Evolutionary conservation across 2,797 vertebrate species (phyloP).

Genomic region (Ctenopoma multispine): DNA sequence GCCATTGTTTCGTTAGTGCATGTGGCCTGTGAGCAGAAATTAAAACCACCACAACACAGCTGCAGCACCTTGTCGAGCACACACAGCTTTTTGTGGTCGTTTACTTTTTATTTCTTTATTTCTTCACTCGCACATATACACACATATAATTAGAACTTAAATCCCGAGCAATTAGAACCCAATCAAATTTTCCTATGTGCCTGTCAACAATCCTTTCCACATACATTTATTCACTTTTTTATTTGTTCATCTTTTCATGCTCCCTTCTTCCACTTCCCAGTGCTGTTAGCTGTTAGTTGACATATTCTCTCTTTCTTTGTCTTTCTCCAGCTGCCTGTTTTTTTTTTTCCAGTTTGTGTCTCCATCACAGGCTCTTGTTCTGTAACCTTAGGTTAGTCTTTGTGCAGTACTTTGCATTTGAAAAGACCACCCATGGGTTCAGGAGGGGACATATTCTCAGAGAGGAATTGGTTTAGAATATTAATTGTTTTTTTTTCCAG

Average conservation of each 20-base stretch:
- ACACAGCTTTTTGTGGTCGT: slow-evolving; percentile 11
- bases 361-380: slow-evolving; percentile 42
- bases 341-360: slow-evolving; percentile 16
- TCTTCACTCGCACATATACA: not conserved
- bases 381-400: slow-evolving; percentile 50
- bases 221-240: slow-evolving; percentile 37
- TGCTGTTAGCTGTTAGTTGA: slow-evolving; percentile 54
- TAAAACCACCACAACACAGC: slow-evolving; percentile 54
- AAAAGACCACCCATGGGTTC: slow-evolving; percentile 84
- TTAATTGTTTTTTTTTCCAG: slow-evolving; percentile 71
- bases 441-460: slow-evolving; percentile 69
- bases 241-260: slow-evolving; percentile 54
- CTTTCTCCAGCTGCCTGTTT: slow-evolving; percentile 43
- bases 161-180: slow-evolving; percentile 56
- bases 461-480: slow-evolving; percentile 79
- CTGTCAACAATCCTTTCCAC: slow-evolving; percentile 44
- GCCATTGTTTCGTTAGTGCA: slow-evolving; percentile 70
- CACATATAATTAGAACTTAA: slow-evolving; percentile 33
- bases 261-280: slow-evolving; percentile 49
- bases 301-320: slow-evolving; percentile 51
- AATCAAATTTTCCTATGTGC: slow-evolving; percentile 60
- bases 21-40: slow-evolving; percentile 56
- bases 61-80: slow-evolving; percentile 21
- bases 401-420: slow-evolving; percentile 79
- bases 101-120: not conserved